Percentiles rank a stretch among this genome's conserved stretches.
Evolutionary conservation across 2,113 vertebrate genomes (phyloP).

Genomic region (Carassius auratus): DNA sequence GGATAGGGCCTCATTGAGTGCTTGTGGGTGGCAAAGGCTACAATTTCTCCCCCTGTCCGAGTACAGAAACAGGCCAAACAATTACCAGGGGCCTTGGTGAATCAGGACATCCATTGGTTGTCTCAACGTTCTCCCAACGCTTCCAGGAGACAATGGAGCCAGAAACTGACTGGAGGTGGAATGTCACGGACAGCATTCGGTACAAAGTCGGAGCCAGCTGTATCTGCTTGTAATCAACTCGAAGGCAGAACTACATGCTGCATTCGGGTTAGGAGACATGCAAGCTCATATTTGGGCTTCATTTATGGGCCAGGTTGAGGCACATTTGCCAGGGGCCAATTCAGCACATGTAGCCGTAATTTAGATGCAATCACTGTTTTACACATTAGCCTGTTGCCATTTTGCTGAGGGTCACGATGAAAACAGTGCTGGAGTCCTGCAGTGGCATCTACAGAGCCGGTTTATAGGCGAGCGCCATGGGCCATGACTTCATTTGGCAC

Average conservation of each 20-base stretch:
- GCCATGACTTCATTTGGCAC: slow-evolving; percentile 38
- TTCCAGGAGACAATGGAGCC: slow-evolving; percentile 23
- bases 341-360: slow-evolving; percentile 58
- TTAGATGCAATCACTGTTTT: slow-evolving; percentile 58
- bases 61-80: slow-evolving; percentile 67
- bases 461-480: slow-evolving; percentile 32
- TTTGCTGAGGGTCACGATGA: slow-evolving; percentile 49
- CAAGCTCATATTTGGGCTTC: slow-evolving; percentile 58
- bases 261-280: slow-evolving; percentile 58
- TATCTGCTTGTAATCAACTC: slow-evolving; percentile 70
- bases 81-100: slow-evolving; percentile 17
- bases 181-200: slow-evolving; percentile 56
- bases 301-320: slow-evolving; percentile 59
- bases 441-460: slow-evolving; percentile 46
- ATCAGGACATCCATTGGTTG: slow-evolving; percentile 30
- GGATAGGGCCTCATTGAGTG: slow-evolving; percentile 75
- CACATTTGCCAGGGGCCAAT: slow-evolving; percentile 50
- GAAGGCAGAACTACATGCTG: slow-evolving; percentile 64
- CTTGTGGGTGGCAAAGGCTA: slow-evolving; percentile 78
- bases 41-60: slow-evolving; percentile 70
- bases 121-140: slow-evolving; percentile 6
- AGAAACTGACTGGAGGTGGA: slow-evolving; percentile 38
- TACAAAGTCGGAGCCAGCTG: slow-evolving; percentile 48
- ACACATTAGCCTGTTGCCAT: slow-evolving; percentile 22
- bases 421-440: neutral